Evolutionary conservation across 2,113 vertebrate genomes (phyloP).

Genomic region (Elephas maximus): DNA sequence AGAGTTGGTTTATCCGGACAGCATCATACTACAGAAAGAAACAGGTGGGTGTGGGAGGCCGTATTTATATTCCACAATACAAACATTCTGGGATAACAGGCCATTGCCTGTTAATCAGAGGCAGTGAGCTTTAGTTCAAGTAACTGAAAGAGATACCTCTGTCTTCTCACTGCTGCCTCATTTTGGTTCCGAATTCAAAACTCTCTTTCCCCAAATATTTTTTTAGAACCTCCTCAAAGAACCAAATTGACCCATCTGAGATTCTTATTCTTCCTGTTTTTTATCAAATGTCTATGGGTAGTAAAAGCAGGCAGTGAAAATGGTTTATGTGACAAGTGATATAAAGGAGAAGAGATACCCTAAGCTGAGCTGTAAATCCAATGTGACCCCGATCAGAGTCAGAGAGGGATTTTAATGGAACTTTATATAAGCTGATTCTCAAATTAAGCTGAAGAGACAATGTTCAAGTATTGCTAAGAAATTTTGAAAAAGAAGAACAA

Average conservation of each 20-base stretch:
- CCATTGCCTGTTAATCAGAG: neutral
- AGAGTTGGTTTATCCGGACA: slow-evolving; percentile 97
- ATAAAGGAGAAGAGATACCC: neutral
- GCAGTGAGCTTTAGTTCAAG: neutral
- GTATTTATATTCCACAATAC: neutral
- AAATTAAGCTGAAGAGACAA: neutral
- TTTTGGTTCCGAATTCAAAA: slow-evolving; percentile 5
- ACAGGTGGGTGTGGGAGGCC: fast-evolving
- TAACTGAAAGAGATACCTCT: neutral
- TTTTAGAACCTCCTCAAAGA: neutral
- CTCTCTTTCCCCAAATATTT: slow-evolving; percentile 1
- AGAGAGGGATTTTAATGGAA: neutral
- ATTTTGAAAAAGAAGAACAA: slow-evolving; percentile 6
- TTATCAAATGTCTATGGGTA: neutral
- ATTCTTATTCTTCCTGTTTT: neutral
- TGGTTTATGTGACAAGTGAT: neutral
- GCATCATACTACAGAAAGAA: slow-evolving; percentile 93
- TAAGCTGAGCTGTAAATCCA: neutral
- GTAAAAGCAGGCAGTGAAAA: neutral
- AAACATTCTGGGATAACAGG: neutral
- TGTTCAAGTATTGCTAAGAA: neutral
- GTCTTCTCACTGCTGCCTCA: neutral
- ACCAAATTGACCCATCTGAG: neutral
- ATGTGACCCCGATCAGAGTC: neutral
- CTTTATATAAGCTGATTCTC: neutral